phyloP scores from a whole-genome alignment of 2,113 vertebrate species.

The Thinocorus orbignyianus region DNA sequence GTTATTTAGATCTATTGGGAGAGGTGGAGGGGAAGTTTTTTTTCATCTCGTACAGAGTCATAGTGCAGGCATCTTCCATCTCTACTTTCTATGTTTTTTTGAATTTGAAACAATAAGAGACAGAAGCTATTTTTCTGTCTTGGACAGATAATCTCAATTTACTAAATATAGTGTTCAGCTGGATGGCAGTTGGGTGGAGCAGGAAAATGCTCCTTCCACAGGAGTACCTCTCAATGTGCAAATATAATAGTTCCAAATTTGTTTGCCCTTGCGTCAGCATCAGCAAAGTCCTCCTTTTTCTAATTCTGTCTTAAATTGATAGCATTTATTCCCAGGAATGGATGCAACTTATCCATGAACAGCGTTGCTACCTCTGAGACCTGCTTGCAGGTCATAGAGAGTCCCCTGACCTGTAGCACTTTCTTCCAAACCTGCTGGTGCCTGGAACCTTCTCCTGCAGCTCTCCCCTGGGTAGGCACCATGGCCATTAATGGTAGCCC shows the following conservation, averaged over 20 bases:
- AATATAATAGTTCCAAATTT: constrained; percentile 36
- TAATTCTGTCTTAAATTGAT: background rate
- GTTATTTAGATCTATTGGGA: background rate
- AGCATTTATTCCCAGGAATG: background rate
- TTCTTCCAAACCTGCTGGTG: background rate
- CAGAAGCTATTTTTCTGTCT: constrained; percentile 45
- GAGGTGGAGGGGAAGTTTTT: background rate
- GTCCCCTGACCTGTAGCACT: background rate
- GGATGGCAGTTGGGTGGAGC: constrained; percentile 55
- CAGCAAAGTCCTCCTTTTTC: background rate
- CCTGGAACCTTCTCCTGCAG: background rate
- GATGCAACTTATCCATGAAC: background rate
- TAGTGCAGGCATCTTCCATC: background rate
- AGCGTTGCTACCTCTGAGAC: background rate
- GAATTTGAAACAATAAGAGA: constrained; percentile 29
- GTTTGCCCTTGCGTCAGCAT: background rate
- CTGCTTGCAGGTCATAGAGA: background rate
- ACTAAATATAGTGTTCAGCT: constrained; percentile 50
- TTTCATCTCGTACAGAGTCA: background rate
- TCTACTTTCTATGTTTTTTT: background rate
- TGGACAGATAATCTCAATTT: constrained; percentile 26
- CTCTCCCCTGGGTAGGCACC: background rate
- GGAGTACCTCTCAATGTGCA: background rate
- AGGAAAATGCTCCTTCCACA: constrained; percentile 52
- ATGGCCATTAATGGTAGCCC: rapidly evolving